Evolutionary conservation across 2,113 vertebrate species (phyloP), one percentile per base, ranked within the genome.

Genomic region (Anoura caudifer): DNA sequence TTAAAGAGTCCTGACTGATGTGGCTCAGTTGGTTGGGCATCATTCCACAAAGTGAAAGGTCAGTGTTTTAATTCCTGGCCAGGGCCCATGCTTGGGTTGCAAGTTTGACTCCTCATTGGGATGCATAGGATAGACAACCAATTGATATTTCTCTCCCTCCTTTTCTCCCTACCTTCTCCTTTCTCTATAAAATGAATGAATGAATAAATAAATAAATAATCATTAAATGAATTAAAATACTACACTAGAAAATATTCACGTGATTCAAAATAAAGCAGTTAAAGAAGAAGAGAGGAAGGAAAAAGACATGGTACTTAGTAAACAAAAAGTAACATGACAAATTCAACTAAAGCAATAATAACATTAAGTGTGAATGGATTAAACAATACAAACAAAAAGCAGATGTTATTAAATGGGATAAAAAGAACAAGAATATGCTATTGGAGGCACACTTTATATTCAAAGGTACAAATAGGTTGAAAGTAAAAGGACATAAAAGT

Each of bases 311-410:
- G 45, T 61, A 63, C 7, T 36, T 12, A 70, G 43, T 43, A 94
- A 91, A 69, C 36, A 82, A 95, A 92, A 79, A 45, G 9, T 41
- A 87, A 82, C 77, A 72, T 26, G 36, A 52, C 4, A 36, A 50
- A 76, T 83, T 11, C 26, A 91, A 43, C 28, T 82, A 67, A 14
- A 75, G 72, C 3, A 76, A 82, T 69, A 76, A 36, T 69, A 83
- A 36, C 22, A 63, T 20, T 61, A 70, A 86, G 70, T 77, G 59
- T 70, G 31, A 94, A 31, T 76, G 43, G 17, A 67, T 91, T 73
- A 94, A 97, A 91, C 7, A 80, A 81, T 33, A 5, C 31, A 80
- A 41, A 89, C 3, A 84, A 91, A 95, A 83, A 54, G 24, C n/a
- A 83, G 63, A 93, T 54, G 80, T 63, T 50, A 43, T 79, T 13